Conservation (phyloP, 2,888 invertebrate genomes). For the Prosopocoilus inquinatus region DNA sequence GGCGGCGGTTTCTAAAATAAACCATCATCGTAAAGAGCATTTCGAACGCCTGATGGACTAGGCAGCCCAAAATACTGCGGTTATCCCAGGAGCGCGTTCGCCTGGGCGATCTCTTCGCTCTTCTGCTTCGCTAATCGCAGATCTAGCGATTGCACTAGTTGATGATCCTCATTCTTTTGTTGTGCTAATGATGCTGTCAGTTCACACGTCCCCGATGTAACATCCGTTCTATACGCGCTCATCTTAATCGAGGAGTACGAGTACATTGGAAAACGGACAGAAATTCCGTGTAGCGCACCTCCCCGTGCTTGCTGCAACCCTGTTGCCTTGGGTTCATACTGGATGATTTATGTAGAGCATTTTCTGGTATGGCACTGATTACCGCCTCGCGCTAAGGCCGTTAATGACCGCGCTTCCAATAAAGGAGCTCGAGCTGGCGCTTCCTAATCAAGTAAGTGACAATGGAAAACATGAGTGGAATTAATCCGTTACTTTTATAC, state of each 20-base stretch:
- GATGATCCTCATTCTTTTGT: constrained; percentile 41
- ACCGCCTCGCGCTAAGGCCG: neutral
- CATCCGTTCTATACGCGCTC: neutral
- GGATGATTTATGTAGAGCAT: constrained; percentile 47
- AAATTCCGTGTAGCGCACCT: neutral
- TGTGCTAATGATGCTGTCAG: constrained; percentile 6
- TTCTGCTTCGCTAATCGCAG: constrained; percentile 33
- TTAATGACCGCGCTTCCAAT: neutral
- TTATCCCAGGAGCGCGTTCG: too few species aligned
- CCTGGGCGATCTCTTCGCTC: neutral
- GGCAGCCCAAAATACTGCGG: too few species aligned
- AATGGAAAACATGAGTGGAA: neutral
- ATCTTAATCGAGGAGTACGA: neutral
- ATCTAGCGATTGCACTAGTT: constrained; percentile 46
- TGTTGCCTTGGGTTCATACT: constrained; percentile 40
- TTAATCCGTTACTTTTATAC: constrained; percentile 2
- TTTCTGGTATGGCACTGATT: constrained; percentile 6
- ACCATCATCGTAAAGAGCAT: too few species aligned
- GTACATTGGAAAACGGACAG: neutral
- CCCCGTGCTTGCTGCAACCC: constrained; percentile 29
- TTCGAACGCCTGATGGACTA: too few species aligned
- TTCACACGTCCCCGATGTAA: neutral
- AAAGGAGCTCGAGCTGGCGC: neutral
- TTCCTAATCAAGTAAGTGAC: neutral
- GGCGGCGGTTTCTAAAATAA: too few species aligned